phyloP scores from a whole-genome alignment of 92 coral and sea anemone species.

The Anthopleura xanthogrammica region DNA sequence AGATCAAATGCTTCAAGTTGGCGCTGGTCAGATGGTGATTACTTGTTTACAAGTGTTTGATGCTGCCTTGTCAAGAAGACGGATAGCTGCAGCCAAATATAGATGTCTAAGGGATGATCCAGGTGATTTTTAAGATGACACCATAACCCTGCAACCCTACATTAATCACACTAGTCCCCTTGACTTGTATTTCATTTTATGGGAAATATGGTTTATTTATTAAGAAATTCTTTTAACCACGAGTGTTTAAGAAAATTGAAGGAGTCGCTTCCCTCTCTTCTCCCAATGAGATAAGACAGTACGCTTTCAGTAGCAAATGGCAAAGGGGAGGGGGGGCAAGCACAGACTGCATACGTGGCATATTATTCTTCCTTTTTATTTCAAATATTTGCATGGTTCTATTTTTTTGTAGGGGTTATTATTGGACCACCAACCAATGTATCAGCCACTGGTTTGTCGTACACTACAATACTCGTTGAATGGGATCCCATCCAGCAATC shows the following conservation, averaged over 20 bases:
- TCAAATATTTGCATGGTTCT: not conserved
- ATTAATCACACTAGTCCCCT: too few relatives aligned
- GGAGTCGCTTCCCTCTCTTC: too few relatives aligned
- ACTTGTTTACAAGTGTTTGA: slow-evolving; percentile 14
- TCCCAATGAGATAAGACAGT: too few relatives aligned
- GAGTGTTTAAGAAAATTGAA: too few relatives aligned
- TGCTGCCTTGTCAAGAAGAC: not conserved
- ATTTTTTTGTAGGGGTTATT: not conserved
- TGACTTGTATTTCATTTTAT: too few relatives aligned
- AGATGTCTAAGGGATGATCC: not conserved
- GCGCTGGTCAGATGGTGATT: not conserved
- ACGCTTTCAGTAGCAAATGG: too few relatives aligned
- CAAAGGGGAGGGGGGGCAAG: too few relatives aligned
- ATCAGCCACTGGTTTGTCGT: not conserved
- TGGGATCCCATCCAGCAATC: slow-evolving; percentile 6
- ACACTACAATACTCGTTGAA: not conserved
- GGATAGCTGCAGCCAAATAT: not conserved
- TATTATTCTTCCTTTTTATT: too few relatives aligned
- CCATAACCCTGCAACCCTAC: not conserved
- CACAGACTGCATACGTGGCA: too few relatives aligned
- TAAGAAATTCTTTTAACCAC: too few relatives aligned
- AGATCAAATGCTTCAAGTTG: not conserved
- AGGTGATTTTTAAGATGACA: not conserved
- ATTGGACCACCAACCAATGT: slow-evolving; percentile 1
- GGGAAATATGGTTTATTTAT: too few relatives aligned